Conservation (phyloP, 2,797 vertebrate genomes). For the Adrianichthys oophorus region DNA sequence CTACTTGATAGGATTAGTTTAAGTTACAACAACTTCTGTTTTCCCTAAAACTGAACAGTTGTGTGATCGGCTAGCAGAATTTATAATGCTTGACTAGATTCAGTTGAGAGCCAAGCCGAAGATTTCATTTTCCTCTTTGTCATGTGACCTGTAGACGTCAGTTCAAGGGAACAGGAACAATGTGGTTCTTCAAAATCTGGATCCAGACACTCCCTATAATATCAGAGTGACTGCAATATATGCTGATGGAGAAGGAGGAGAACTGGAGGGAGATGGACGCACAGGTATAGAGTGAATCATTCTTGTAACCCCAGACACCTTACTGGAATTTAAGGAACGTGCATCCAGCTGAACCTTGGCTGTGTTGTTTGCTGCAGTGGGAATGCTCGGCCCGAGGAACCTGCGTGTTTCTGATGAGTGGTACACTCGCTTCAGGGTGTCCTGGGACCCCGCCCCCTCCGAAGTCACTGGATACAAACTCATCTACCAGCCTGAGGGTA, state of each 20-base stretch:
- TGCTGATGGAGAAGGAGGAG: conserved; percentile 89
- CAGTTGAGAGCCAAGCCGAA: too few species aligned
- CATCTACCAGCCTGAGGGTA: conserved; percentile 90
- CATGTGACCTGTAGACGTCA: conserved; percentile 78
- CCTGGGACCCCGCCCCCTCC: conserved; percentile 92
- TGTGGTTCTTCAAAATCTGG: conserved; percentile 87
- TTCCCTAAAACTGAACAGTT: too few species aligned
- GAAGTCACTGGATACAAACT: conserved; percentile 95
- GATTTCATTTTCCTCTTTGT: neutral
- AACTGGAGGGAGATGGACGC: conserved; percentile 87
- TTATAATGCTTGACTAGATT: too few species aligned
- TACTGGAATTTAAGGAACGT: conserved; percentile 19
- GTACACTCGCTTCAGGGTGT: conserved; percentile 97
- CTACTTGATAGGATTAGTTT: too few species aligned
- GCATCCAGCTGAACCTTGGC: neutral
- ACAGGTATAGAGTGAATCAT: conserved; percentile 79
- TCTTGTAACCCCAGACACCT: accelerated
- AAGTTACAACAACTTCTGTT: too few species aligned
- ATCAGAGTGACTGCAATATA: conserved; percentile 92
- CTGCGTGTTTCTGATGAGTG: conserved; percentile 96
- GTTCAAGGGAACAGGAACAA: conserved; percentile 93
- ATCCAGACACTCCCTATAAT: conserved; percentile 92
- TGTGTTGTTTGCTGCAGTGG: conserved; percentile 79
- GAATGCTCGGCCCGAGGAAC: conserved; percentile 91
- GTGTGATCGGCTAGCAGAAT: too few species aligned